A percentile compares a stretch with the other conserved stretches of the same genome.
These are phyloP conservation scores for Epinephelus cyanopodus DNA, from an alignment of 2,113 vertebrate genomes.

Conservation along the genomic window DNA sequence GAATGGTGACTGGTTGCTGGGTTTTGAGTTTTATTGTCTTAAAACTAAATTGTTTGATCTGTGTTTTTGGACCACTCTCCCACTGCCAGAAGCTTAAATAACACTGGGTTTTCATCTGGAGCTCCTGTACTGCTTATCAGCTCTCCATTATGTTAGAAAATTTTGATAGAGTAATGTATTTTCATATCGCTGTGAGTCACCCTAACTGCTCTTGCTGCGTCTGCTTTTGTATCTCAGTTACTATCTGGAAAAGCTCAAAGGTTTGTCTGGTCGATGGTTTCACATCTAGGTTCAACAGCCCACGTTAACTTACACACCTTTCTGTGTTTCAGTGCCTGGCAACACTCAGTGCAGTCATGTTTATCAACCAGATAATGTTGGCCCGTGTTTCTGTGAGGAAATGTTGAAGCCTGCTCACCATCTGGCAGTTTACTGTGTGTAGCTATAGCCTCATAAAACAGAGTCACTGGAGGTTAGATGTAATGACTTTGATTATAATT, in stretches of 20 bases:
- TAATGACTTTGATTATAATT: background rate
- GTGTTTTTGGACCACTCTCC: background rate
- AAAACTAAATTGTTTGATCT: background rate
- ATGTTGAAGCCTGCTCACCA: background rate
- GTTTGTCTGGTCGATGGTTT: background rate
- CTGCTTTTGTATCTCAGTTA: background rate
- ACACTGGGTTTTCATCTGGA: background rate
- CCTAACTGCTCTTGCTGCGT: background rate
- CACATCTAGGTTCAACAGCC: constrained; percentile 2
- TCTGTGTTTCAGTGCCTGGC: constrained; percentile 3
- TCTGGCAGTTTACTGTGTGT: constrained; percentile 11
- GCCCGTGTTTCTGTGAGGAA: background rate
- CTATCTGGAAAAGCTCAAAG: background rate
- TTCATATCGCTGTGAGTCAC: background rate
- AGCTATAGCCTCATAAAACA: constrained; percentile 33
- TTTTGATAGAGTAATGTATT: background rate
- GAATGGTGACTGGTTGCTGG: background rate
- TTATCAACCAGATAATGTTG: constrained; percentile 7
- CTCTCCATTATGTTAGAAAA: background rate
- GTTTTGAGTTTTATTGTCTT: background rate
- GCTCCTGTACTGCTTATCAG: background rate
- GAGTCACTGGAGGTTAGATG: background rate
- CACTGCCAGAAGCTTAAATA: background rate
- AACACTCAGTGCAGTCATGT: constrained; percentile 9
- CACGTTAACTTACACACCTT: background rate